These are phyloP conservation scores for Diplolepis rosae DNA, from an alignment of 2,888 invertebrate species.

Conservation along the genomic window DNA sequence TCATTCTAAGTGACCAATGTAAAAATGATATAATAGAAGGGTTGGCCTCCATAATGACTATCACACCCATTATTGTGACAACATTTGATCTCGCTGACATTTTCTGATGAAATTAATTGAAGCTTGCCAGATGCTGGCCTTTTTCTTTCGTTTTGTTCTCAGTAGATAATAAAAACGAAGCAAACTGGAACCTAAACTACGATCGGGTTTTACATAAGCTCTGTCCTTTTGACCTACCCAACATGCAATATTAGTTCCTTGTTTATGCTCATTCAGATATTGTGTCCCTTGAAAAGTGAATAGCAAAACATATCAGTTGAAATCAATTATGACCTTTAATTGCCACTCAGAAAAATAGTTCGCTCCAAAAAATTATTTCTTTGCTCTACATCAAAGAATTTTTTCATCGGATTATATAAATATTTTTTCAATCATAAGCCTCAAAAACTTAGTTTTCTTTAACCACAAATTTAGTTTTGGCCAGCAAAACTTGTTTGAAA, in stretches of 20 bases:
- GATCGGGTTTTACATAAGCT: constrained; percentile 7
- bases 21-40: not conserved
- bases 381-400: too few relatives aligned
- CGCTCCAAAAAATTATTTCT: too few relatives aligned
- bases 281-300: not conserved
- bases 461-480: too few relatives aligned
- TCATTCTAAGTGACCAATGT: not conserved
- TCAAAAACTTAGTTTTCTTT: too few relatives aligned
- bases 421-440: too few relatives aligned
- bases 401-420: too few relatives aligned
- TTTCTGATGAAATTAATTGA: constrained; percentile 13
- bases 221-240: not conserved
- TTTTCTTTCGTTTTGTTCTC: not conserved
- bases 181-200: not conserved
- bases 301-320: not conserved
- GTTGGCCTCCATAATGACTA: not conserved
- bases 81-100: not conserved
- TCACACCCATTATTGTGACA: not conserved
- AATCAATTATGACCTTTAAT: not conserved
- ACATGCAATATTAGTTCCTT: not conserved
- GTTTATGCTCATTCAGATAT: not conserved
- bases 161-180: not conserved
- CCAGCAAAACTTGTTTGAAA: too few relatives aligned
- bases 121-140: not conserved
- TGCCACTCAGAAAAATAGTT: not conserved